Conservation (phyloP, 2,113 vertebrate genomes). For the Xiphophorus maculatus region DNA sequence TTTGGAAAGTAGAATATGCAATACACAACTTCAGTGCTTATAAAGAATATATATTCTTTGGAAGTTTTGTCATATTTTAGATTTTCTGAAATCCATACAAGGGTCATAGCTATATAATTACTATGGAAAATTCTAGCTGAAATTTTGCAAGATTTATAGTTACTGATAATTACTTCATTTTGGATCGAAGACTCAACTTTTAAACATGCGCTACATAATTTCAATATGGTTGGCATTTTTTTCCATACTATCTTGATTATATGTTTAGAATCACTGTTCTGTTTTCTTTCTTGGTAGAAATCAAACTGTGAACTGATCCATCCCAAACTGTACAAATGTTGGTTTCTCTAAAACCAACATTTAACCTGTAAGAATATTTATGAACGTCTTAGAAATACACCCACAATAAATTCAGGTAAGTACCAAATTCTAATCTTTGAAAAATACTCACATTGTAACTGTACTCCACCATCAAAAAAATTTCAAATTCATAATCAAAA, state of each 20-base stretch:
- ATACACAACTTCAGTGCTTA: too few species aligned
- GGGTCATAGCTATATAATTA: background rate
- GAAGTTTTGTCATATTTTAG: background rate
- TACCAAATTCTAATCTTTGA: background rate
- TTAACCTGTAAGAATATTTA: too few species aligned
- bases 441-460: background rate
- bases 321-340: too few species aligned
- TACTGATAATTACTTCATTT: too few species aligned
- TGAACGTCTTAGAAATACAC: background rate
- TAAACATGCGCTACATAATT: too few species aligned
- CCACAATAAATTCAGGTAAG: too few species aligned
- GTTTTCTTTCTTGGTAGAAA: background rate
- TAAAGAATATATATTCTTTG: background rate
- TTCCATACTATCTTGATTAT: background rate
- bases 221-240: too few species aligned
- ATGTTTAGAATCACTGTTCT: background rate
- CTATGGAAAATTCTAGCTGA: too few species aligned
- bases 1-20: too few species aligned
- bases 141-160: too few species aligned
- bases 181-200: too few species aligned
- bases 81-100: background rate
- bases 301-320: background rate
- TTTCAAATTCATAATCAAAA: background rate
- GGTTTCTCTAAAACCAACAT: too few species aligned
- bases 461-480: background rate